Conservation (phyloP, 1,140 invertebrate genomes). For the Lasaia peninsularis region DNA sequence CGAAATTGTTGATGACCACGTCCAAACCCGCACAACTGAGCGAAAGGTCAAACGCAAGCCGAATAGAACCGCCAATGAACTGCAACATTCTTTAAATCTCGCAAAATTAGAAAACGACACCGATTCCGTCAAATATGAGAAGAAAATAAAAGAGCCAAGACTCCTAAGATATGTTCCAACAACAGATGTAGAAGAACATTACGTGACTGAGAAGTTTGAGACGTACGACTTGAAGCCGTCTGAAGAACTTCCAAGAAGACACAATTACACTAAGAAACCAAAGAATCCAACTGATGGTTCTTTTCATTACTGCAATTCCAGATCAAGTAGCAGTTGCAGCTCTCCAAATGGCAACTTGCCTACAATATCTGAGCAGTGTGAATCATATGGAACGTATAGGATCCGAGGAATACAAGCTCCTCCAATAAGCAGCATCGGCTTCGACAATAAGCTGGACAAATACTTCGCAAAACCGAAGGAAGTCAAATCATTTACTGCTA, state of each 20-base stretch:
- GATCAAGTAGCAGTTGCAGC: conserved; percentile 63
- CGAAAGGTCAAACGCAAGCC: conserved; percentile 50
- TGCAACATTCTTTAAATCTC: conserved; percentile 45
- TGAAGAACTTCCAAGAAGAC: conserved; percentile 48
- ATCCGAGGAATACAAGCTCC: conserved; percentile 39
- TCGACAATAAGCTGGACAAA: conserved; percentile 64
- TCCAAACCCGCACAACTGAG: conserved; percentile 56
- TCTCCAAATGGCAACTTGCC: conserved; percentile 60
- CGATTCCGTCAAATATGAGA: conserved; percentile 65
- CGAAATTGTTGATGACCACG: conserved; percentile 62
- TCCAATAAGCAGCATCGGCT: conserved; percentile 35
- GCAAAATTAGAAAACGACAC: conserved; percentile 66
- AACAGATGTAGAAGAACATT: conserved; percentile 58
- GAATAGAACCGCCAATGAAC: conserved; percentile 50
- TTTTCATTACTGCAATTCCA: conserved; percentile 61
- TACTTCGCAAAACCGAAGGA: conserved; percentile 65
- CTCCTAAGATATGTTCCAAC: conserved; percentile 63
- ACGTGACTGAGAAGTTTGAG: conserved; percentile 59
- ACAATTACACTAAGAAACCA: conserved; percentile 63
- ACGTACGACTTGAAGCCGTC: conserved; percentile 57
- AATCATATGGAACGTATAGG: conserved; percentile 56
- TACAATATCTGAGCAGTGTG: conserved; percentile 63
- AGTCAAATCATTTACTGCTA: conserved; percentile 50
- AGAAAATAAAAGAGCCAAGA: conserved; percentile 60
- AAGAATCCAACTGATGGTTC: conserved; percentile 67